These are phyloP conservation scores for Anoura caudifer DNA, from an alignment of 2,113 vertebrate species.

Conservation along the genomic window DNA sequence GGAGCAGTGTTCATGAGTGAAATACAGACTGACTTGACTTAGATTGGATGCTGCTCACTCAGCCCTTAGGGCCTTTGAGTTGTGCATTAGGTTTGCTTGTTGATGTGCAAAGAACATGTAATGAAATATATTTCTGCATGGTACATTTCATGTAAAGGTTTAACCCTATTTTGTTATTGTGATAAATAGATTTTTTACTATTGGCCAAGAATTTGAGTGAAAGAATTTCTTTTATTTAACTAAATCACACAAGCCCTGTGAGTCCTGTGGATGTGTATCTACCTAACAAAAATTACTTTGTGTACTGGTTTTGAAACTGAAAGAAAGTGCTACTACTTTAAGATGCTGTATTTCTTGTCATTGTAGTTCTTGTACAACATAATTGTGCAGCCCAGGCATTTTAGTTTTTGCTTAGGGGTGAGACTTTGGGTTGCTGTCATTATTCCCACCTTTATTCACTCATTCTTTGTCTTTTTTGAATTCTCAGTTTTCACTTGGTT, in stretches of 20 bases:
- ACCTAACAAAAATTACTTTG: conserved; percentile 31
- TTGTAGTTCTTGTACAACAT: neutral
- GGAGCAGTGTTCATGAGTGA: conserved; percentile 28
- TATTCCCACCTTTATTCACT: neutral
- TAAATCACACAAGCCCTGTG: neutral
- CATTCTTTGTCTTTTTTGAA: neutral
- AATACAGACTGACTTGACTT: conserved; percentile 39
- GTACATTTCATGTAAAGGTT: conserved; percentile 2
- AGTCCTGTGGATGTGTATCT: neutral
- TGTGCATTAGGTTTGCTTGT: conserved; percentile 3
- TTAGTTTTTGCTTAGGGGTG: neutral
- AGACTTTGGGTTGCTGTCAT: neutral
- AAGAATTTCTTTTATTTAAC: neutral
- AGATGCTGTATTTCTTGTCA: neutral
- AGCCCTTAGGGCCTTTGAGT: neutral
- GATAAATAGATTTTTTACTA: conserved; percentile 39
- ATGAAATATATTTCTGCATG: conserved; percentile 16
- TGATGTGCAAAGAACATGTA: conserved; percentile 4
- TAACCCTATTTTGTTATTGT: neutral
- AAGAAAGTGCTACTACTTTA: neutral
- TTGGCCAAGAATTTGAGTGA: neutral
- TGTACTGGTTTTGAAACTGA: conserved; percentile 31
- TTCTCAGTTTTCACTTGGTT: neutral
- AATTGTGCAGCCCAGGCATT: neutral
- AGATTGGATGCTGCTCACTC: neutral